A percentile compares a stretch with the other conserved stretches of the same genome.
Evolutionary conservation across 2,888 invertebrate species (phyloP).

Genomic region (Rutpela maculata): DNA sequence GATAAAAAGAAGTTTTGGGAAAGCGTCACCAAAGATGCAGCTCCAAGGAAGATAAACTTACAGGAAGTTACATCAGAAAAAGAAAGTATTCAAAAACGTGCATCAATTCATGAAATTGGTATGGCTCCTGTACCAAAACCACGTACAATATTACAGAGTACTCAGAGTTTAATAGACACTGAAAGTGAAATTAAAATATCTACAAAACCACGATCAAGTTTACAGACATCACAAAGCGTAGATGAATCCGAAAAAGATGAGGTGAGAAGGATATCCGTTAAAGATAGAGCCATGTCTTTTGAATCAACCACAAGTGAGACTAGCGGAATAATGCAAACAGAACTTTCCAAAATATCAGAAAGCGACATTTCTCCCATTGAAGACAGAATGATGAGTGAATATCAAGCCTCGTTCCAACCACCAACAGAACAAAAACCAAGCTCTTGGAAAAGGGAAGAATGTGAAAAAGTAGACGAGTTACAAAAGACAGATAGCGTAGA

Average conservation of each 20-base stretch:
- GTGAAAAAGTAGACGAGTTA: constrained; percentile 46
- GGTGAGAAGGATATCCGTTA: constrained; percentile 46
- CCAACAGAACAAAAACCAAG: constrained; percentile 61
- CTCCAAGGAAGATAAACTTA: constrained; percentile 67
- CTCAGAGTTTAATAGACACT: constrained; percentile 63
- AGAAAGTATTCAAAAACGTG: constrained; percentile 64
- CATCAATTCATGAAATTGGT: constrained; percentile 69
- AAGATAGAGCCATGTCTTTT: constrained; percentile 55
- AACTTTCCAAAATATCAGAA: constrained; percentile 55
- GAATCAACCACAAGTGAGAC: constrained; percentile 58
- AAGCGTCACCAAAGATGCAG: constrained; percentile 68
- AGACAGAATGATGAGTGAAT: constrained; percentile 67
- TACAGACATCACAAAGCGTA: constrained; percentile 41
- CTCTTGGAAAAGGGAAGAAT: constrained; percentile 46
- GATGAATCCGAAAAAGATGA: constrained; percentile 46
- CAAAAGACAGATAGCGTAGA: constrained; percentile 71
- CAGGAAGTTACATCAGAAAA: constrained; percentile 65
- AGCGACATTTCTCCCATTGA: constrained; percentile 51
- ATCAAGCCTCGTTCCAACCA: constrained; percentile 70
- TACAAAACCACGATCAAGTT: constrained; percentile 44
- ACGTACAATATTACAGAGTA: constrained; percentile 65
- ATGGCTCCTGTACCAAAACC: constrained; percentile 74
- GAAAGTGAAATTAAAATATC: constrained; percentile 40
- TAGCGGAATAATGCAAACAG: constrained; percentile 52
- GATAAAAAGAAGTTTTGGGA: constrained; percentile 77